Evolutionary conservation across 2,113 vertebrate genomes (phyloP).

Genomic region (Hylia prasina): DNA sequence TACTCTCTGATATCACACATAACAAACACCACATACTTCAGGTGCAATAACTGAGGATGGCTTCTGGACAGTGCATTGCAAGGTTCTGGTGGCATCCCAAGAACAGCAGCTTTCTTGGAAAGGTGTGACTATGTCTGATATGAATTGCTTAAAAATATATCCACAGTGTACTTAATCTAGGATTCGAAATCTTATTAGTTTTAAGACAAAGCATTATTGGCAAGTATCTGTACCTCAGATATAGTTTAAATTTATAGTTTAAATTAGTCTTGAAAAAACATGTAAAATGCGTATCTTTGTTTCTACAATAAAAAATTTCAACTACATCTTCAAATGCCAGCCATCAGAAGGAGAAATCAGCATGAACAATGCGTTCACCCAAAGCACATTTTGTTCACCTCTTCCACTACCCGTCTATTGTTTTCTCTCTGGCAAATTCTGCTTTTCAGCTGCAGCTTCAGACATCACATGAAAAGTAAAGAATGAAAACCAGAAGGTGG

Average conservation of each 20-base stretch:
- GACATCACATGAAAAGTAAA: background rate
- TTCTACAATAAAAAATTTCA: background rate
- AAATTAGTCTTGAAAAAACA: background rate
- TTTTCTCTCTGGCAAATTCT: background rate
- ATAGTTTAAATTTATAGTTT: background rate
- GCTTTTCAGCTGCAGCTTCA: background rate
- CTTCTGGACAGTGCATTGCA: background rate
- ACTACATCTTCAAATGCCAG: background rate
- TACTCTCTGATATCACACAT: background rate
- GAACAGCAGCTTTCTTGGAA: conserved; percentile 19
- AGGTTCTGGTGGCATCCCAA: background rate
- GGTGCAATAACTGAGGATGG: background rate
- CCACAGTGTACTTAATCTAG: background rate
- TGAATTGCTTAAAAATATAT: conserved; percentile 20
- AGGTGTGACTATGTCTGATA: conserved; percentile 39
- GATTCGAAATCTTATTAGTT: conserved; percentile 20
- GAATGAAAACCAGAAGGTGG: background rate
- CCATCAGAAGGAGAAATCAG: background rate
- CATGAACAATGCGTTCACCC: background rate
- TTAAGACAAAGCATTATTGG: background rate
- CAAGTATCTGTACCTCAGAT: background rate
- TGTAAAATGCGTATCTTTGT: background rate
- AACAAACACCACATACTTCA: background rate
- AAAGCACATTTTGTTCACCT: background rate
- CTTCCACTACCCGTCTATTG: background rate